Evolutionary conservation across 2,888 invertebrate species (phyloP).

Genomic region (Cheilosia urbana): DNA sequence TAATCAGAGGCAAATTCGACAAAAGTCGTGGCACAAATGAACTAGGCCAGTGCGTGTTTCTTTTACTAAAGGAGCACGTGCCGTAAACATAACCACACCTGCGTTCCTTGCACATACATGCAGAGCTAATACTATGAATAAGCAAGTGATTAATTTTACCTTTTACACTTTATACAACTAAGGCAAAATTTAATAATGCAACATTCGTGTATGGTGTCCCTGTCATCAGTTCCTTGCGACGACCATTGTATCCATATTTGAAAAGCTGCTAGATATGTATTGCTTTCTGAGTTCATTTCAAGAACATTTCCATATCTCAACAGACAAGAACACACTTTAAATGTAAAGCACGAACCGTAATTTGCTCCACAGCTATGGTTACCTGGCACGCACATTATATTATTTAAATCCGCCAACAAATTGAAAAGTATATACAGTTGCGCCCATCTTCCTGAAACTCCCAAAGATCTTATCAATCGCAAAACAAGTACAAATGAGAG

Average conservation of each 20-base stretch:
- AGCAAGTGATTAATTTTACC: too few relatives aligned
- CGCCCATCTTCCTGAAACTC: slow-evolving; percentile 2
- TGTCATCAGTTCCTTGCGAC: neutral
- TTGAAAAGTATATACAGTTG: slow-evolving; percentile 22
- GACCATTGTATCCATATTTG: neutral
- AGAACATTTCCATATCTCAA: neutral
- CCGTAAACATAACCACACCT: too few relatives aligned
- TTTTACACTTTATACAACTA: too few relatives aligned
- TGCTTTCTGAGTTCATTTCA: neutral
- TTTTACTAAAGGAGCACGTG: too few relatives aligned
- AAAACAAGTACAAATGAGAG: slow-evolving; percentile 22
- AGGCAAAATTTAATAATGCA: too few relatives aligned
- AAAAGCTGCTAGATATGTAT: neutral
- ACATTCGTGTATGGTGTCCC: too few relatives aligned
- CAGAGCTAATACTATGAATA: too few relatives aligned
- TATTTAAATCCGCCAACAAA: slow-evolving; percentile 34
- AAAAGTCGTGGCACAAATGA: too few relatives aligned
- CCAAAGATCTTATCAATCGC: slow-evolving; percentile 39
- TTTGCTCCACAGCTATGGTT: neutral
- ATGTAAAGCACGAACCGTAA: slow-evolving; percentile 2
- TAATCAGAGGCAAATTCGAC: too few relatives aligned
- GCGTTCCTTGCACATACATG: too few relatives aligned
- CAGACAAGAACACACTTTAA: neutral
- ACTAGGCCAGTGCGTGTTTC: too few relatives aligned
- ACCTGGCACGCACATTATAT: slow-evolving; percentile 11